A percentile compares a stretch with the other conserved stretches of the same genome.
These are phyloP conservation scores for Miichthys miiuy DNA, from an alignment of 2,797 vertebrate genomes.

Conservation along the genomic window DNA sequence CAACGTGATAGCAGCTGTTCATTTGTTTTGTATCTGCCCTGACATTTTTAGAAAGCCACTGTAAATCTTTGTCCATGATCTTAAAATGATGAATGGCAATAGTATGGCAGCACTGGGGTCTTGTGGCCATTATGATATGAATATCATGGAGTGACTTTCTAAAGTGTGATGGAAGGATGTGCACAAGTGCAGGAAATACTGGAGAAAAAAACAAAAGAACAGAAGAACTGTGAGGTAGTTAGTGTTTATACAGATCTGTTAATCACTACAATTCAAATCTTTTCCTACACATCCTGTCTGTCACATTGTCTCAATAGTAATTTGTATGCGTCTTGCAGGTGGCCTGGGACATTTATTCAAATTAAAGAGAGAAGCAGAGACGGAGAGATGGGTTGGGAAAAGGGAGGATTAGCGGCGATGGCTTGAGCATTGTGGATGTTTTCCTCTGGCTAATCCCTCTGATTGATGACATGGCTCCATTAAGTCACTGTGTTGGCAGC, in stretches of 20 bases:
- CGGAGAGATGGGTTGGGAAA: slow-evolving; percentile 43
- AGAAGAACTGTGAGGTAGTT: background rate
- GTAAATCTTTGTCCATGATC: slow-evolving; percentile 7
- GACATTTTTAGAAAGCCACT: slow-evolving; percentile 16
- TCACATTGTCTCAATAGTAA: slow-evolving; percentile 12
- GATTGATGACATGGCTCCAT: slow-evolving; percentile 75
- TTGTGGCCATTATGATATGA: slow-evolving; percentile 16
- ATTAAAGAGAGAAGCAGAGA: slow-evolving; percentile 13
- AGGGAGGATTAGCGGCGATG: slow-evolving; percentile 60
- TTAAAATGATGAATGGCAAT: slow-evolving; percentile 28
- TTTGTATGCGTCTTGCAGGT: slow-evolving; percentile 18
- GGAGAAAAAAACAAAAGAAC: background rate
- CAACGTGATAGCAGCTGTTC: slow-evolving; percentile 14
- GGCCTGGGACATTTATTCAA: slow-evolving; percentile 38
- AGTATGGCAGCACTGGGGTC: too few species aligned
- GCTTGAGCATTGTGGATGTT: slow-evolving; percentile 62
- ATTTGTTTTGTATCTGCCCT: background rate
- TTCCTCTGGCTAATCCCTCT: slow-evolving; percentile 71
- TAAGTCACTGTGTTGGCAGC: slow-evolving; percentile 68
- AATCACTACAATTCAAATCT: background rate
- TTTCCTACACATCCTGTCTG: background rate
- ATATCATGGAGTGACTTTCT: slow-evolving; percentile 5
- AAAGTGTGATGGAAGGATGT: slow-evolving; percentile 13
- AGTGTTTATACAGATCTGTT: slow-evolving; percentile 16
- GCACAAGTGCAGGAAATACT: background rate